Evolutionary conservation across 2,113 vertebrate genomes (phyloP).

Genomic region (Columba janthina): DNA sequence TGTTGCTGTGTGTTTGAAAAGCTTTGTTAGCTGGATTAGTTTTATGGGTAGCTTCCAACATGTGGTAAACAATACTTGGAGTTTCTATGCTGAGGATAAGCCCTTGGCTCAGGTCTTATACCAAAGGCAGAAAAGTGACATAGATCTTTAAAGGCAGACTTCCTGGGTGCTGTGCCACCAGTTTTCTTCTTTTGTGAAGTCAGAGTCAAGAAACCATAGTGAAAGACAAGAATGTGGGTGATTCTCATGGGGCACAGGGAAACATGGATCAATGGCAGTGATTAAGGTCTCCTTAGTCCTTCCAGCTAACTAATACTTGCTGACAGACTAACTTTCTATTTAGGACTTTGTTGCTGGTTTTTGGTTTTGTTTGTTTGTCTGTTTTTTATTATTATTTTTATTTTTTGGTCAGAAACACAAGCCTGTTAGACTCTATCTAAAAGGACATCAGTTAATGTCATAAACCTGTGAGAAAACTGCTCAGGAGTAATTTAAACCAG

Average conservation of each 20-base stretch:
- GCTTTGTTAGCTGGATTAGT: not conserved
- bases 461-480: not conserved
- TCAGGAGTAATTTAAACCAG: not conserved
- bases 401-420: not conserved
- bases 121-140: not conserved
- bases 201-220: not conserved
- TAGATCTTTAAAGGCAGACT: not conserved
- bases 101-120: not conserved
- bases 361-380: too few species aligned
- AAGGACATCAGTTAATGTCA: not conserved
- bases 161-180: not conserved
- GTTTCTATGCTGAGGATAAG: not conserved
- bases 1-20: not conserved
- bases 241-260: not conserved
- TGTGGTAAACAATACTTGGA: not conserved
- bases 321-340: not conserved
- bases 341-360: not conserved
- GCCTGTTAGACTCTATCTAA: not conserved
- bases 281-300: not conserved
- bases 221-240: not conserved
- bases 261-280: not conserved
- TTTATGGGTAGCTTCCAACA: not conserved
- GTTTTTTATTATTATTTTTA: too few species aligned
- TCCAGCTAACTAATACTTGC: not conserved
- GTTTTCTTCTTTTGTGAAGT: not conserved